phyloP scores from a whole-genome alignment of 2,888 invertebrate species.

The Diarsia brunnea region DNA sequence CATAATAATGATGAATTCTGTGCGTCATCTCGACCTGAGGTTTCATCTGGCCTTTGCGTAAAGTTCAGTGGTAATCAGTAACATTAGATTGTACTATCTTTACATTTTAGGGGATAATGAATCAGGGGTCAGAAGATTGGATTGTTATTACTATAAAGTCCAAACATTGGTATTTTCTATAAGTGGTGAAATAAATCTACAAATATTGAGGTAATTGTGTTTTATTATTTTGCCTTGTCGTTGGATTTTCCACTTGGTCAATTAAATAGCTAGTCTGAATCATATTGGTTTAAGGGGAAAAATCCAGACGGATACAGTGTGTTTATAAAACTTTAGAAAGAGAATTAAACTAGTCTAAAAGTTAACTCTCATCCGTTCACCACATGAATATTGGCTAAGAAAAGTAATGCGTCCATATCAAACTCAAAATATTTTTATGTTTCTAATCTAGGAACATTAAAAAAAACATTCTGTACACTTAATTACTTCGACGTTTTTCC shows the following conservation, averaged over 20 bases:
- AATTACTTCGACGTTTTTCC: conserved; percentile 10
- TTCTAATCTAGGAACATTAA: too few species aligned
- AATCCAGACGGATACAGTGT: not conserved
- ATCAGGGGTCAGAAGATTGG: conserved; percentile 27
- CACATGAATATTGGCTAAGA: not conserved
- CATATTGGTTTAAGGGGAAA: not conserved
- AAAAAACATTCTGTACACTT: not conserved
- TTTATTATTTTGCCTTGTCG: not conserved
- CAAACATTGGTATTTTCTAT: not conserved
- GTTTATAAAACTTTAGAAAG: not conserved
- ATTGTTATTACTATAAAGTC: not conserved
- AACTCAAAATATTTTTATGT: not conserved
- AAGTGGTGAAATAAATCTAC: not conserved
- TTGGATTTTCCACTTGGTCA: not conserved
- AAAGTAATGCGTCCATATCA: not conserved
- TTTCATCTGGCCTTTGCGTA: not conserved
- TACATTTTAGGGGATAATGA: conserved; percentile 32
- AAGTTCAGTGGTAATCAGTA: conserved; percentile 41
- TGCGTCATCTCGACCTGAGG: conserved; percentile 16
- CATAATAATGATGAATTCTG: not conserved
- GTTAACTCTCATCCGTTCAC: not conserved
- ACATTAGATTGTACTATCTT: conserved; percentile 37
- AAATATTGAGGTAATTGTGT: not conserved
- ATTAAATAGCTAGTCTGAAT: not conserved
- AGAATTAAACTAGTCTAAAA: not conserved